Evolutionary conservation across 2,113 vertebrate species (phyloP).

Genomic region (Cacatua alba): DNA sequence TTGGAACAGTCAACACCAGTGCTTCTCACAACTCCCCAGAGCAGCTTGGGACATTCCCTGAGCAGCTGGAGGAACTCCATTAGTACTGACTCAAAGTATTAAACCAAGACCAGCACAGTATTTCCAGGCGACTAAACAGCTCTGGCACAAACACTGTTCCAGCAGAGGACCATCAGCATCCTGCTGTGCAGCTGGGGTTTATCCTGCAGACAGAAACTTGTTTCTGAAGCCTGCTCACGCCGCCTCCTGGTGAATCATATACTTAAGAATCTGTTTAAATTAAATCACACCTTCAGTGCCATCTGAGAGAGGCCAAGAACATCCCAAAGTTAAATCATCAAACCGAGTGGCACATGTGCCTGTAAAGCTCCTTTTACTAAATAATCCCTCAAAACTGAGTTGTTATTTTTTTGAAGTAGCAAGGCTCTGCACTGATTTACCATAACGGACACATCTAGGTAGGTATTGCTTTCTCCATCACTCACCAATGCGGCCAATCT

Average conservation of each 20-base stretch:
- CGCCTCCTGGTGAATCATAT: background rate
- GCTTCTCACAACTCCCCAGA: background rate
- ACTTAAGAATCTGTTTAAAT: background rate
- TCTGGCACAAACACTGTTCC: fast-evolving
- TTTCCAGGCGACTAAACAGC: background rate
- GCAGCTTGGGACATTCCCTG: background rate
- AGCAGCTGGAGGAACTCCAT: background rate
- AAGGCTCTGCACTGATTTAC: background rate
- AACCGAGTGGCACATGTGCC: fast-evolving
- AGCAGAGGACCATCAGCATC: background rate
- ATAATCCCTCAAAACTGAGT: background rate
- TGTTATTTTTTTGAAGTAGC: no score
- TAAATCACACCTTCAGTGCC: background rate
- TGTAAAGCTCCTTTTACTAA: background rate
- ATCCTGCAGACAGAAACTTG: no score
- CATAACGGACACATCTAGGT: fast-evolving
- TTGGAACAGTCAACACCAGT: background rate
- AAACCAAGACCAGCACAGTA: fast-evolving
- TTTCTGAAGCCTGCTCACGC: background rate
- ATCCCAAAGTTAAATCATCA: background rate
- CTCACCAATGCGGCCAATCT: slow-evolving; percentile 96
- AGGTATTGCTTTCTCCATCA: fast-evolving
- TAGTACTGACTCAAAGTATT: background rate
- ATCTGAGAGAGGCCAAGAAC: background rate
- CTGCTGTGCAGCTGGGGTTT: background rate